Percentiles rank a stretch among this genome's conserved stretches.
phyloP scores from a whole-genome alignment of 2,888 invertebrate genomes.

The Lacanobia wlatinum region DNA sequence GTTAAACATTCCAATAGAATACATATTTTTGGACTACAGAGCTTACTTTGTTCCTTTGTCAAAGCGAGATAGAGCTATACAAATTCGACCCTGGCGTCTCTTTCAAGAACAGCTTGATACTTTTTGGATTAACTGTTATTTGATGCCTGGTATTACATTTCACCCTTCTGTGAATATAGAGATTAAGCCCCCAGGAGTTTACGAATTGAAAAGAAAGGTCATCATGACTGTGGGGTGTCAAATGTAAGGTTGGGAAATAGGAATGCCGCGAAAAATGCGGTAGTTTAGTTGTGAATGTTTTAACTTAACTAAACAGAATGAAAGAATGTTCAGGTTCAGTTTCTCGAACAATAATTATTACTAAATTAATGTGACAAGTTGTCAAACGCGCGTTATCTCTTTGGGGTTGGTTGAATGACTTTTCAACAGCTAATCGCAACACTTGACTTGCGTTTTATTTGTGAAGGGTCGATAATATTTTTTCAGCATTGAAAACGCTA shows the following conservation, averaged over 20 bases:
- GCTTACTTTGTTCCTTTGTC: conserved; percentile 35
- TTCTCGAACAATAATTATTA: too few species aligned
- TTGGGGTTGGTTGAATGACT: too few species aligned
- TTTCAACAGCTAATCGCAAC: too few species aligned
- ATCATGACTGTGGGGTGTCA: conserved; percentile 1
- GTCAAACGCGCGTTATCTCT: too few species aligned
- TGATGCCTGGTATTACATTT: conserved; percentile 21
- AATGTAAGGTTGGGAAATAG: not conserved
- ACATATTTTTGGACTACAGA: conserved; percentile 18
- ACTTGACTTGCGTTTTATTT: too few species aligned
- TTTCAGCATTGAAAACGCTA: too few species aligned
- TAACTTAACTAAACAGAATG: too few species aligned
- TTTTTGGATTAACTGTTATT: conserved; percentile 23
- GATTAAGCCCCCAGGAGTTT: not conserved
- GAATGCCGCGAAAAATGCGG: not conserved
- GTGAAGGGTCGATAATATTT: too few species aligned
- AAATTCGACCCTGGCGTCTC: not conserved
- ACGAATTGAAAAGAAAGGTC: not conserved
- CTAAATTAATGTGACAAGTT: too few species aligned
- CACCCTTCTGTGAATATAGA: conserved; percentile 24
- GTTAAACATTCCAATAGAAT: conserved; percentile 21
- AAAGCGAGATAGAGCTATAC: conserved; percentile 15
- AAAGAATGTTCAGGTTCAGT: too few species aligned
- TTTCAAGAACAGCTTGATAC: conserved; percentile 2
- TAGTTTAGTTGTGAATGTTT: not conserved